Percentiles rank a stretch among this genome's conserved stretches.
phyloP scores from a whole-genome alignment of 2,797 vertebrate species.

The Philypnodon macrostomus region DNA sequence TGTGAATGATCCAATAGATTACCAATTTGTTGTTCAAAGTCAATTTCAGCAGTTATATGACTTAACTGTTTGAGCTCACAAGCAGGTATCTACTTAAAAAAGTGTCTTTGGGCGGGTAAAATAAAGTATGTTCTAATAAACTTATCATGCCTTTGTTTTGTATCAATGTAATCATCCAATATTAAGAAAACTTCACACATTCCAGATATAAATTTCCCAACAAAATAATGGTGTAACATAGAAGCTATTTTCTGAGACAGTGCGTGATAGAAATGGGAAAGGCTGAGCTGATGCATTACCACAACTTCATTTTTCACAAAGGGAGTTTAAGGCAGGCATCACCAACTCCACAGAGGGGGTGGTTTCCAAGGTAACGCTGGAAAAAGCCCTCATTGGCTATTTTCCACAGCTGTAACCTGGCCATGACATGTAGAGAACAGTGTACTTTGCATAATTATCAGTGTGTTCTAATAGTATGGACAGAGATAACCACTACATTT shows the following conservation, averaged over 20 bases:
- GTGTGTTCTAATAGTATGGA: constrained; percentile 15
- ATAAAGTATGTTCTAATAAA: no score
- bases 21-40: no score
- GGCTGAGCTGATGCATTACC: constrained; percentile 8
- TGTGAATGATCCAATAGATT: no score
- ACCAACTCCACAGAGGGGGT: constrained; percentile 34
- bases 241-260: not conserved
- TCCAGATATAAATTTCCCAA: not conserved
- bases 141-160: no score
- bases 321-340: constrained; percentile 38
- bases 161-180: no score
- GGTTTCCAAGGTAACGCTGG: constrained; percentile 70
- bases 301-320: constrained; percentile 20
- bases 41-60: no score
- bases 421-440: constrained; percentile 26
- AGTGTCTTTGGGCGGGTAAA: no score
- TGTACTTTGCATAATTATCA: constrained; percentile 32
- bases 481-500: no score
- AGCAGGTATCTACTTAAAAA: no score
- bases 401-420: constrained; percentile 57
- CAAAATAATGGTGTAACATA: no score
- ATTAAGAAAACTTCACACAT: no score
- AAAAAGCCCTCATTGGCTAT: constrained; percentile 40
- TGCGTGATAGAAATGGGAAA: not conserved
- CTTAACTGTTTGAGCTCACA: no score